Base-by-base conservation (phyloP, 2,888 invertebrate genomes). In the Portevinia maculata region DNA sequence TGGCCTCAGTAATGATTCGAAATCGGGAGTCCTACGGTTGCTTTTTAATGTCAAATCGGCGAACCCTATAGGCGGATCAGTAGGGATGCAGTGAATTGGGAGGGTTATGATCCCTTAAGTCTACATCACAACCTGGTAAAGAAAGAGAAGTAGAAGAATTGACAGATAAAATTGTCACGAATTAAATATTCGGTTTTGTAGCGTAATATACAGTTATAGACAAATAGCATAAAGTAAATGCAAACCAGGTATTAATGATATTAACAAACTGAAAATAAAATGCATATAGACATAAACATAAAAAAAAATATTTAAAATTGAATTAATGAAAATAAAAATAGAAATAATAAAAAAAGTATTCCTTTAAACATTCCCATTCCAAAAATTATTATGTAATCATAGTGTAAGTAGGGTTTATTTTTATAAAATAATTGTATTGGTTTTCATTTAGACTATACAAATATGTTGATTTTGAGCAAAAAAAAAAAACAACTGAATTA, bases 361-460 rank as follows among this genome's bases (percentile, higher is more conserved):
- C 71, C 55, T 83, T 83, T 57, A 78, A 78, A 83, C 83, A 83
- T 83, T 83, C 78, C 83, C 83, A 83, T 83, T 83, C 83, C 71
- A 83, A 83, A 83, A 75, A 57, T 53, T 9, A 60, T 65, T 48
- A 57, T 76, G 34, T 46, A 55, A 55, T 55, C 53, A 64, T 48
- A 46, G 55, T 50, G 59, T 57, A 9, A 39, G 39, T 59, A 50
- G 19, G n/a, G 24, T 70, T 48, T 67, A 19, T 9, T 5, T 9
- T 19, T 5, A 11, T 19, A 44, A 19, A 34, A 34, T 75, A 32
- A 48, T 28, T 76, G 28, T 67, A 37, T 62, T 41, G 1, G 4
- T 30, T 32, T 64, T 55, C 67, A 15, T 28, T 32, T 44, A 30
- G 32, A 17, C 48, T 65, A 44, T 32, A 55, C 19, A 71, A 15